Evolutionary conservation across 1,140 invertebrate genomes (phyloP).

Genomic region (Rhynchophorus ferrugineus): DNA sequence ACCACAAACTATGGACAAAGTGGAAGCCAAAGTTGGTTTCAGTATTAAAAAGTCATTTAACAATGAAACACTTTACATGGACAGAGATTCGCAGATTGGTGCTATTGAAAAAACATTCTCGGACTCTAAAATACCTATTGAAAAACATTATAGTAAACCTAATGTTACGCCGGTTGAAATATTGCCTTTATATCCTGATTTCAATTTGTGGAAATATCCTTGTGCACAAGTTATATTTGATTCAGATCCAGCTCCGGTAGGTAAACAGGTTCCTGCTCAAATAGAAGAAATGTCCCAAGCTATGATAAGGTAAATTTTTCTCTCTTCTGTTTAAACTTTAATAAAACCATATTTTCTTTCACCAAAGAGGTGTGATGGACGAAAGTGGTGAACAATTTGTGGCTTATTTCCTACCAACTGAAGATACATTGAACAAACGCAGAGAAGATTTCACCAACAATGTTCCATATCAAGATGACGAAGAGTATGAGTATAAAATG

Average conservation of each 20-base stretch:
- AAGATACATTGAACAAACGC: constrained; percentile 84
- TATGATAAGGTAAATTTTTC: constrained; percentile 76
- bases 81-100: constrained; percentile 93
- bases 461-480: constrained; percentile 83
- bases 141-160: constrained; percentile 92
- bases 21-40: constrained; percentile 96
- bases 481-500: constrained; percentile 93
- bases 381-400: constrained; percentile 98
- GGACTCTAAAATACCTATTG: constrained; percentile 78
- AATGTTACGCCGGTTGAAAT: constrained; percentile 88
- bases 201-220: constrained; percentile 93
- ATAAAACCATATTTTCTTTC: no score
- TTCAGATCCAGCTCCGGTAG: constrained; percentile 84
- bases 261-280: constrained; percentile 74
- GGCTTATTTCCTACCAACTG: constrained; percentile 93
- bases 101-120: constrained; percentile 98
- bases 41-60: constrained; percentile 94
- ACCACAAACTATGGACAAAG: constrained; percentile 91
- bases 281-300: constrained; percentile 98
- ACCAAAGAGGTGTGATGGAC: constrained; percentile 95
- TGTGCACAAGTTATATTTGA: constrained; percentile 99
- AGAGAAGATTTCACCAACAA: constrained; percentile 67
- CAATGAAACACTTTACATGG: constrained; percentile 93
- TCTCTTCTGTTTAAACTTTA: no score
- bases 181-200: constrained; percentile 88